phyloP scores from a whole-genome alignment of 92 coral and sea anemone genomes.

The Blastomussa wellsi region DNA sequence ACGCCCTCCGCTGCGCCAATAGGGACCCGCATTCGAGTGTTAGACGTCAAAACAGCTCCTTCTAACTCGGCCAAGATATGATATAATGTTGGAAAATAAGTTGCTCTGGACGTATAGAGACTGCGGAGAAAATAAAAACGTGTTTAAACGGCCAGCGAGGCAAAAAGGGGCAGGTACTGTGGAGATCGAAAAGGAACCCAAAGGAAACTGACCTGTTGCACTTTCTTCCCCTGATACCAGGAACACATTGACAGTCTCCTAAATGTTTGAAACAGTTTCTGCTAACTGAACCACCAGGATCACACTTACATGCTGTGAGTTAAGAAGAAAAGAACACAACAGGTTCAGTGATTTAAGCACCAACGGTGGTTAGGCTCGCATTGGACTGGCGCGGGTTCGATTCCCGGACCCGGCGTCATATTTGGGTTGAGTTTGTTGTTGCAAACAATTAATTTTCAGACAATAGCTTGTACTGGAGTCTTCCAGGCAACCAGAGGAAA shows the following conservation, averaged over 20 bases:
- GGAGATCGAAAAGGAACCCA: background rate
- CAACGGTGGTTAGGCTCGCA: too few species aligned
- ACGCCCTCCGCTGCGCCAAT: constrained; percentile 47
- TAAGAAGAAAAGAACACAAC: background rate
- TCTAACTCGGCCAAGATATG: constrained; percentile 87
- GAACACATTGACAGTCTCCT: constrained; percentile 78
- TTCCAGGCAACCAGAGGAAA: too few species aligned
- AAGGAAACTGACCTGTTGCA: constrained; percentile 70
- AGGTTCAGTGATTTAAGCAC: background rate
- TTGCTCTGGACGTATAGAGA: constrained; percentile 48
- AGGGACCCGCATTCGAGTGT: constrained; percentile 66
- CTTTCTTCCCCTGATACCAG: constrained; percentile 65
- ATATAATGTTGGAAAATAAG: constrained; percentile 82
- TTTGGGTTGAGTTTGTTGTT: too few species aligned
- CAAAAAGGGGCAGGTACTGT: background rate
- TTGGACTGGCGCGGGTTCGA: too few species aligned
- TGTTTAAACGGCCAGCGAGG: background rate
- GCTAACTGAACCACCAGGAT: constrained; percentile 85
- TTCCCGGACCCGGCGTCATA: too few species aligned
- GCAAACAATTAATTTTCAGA: too few species aligned
- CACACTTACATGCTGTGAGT: constrained; percentile 76
- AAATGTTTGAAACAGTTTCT: constrained; percentile 68
- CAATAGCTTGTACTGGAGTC: too few species aligned
- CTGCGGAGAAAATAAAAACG: constrained; percentile 31
- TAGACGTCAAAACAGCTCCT: constrained; percentile 57